Evolutionary conservation across 2,113 vertebrate genomes (phyloP).

Genomic region (Taxidea taxus): DNA sequence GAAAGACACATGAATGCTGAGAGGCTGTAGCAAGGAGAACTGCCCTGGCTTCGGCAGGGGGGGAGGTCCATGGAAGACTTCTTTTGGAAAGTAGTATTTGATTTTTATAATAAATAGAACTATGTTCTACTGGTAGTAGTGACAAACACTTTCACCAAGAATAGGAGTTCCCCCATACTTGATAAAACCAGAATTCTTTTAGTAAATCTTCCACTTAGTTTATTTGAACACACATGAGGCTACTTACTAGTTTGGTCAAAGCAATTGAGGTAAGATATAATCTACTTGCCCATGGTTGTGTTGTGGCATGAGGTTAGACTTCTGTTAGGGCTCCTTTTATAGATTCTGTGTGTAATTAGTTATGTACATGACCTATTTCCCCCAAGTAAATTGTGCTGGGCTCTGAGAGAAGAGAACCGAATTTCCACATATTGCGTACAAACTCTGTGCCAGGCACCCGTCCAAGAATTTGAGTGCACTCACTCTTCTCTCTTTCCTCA

Average conservation of each 20-base stretch:
- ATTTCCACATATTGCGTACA: conserved; percentile 7
- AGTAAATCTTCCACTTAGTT: neutral
- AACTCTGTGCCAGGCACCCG: conserved; percentile 33
- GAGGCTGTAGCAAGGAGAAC: neutral
- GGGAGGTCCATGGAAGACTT: neutral
- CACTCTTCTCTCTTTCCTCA: conserved; percentile 9
- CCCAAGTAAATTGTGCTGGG: neutral
- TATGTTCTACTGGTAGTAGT: neutral
- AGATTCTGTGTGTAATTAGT: neutral
- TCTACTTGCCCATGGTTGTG: neutral
- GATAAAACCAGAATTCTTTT: neutral
- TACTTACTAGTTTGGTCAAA: neutral
- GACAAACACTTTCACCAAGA: neutral
- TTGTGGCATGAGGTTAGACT: neutral
- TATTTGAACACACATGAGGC: neutral
- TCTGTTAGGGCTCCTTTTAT: neutral
- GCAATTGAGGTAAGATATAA: neutral
- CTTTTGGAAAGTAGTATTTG: neutral
- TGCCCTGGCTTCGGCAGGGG: neutral
- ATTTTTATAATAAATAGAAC: neutral
- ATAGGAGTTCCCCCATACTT: neutral
- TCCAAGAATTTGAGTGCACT: conserved; percentile 39
- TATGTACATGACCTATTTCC: neutral
- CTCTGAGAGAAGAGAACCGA: neutral
- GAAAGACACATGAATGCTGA: neutral